Conservation (phyloP, 2,888 invertebrate species). For the Argyresthia goedartella region DNA sequence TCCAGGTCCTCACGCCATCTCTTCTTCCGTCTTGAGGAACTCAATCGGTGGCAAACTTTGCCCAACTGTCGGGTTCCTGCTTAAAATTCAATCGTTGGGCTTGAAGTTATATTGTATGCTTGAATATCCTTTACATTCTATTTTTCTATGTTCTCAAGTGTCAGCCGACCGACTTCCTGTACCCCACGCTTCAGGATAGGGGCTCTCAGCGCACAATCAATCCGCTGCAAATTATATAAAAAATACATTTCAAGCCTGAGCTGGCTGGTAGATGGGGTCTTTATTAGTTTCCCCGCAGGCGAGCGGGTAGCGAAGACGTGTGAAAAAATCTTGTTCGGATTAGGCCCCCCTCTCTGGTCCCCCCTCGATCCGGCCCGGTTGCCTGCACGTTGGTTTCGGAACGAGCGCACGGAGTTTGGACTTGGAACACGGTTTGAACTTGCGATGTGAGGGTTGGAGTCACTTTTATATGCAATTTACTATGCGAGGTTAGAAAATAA, state of each 20-base stretch:
- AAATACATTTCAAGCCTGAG: constrained; percentile 72
- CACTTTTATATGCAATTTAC: too few species aligned
- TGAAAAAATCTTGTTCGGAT: constrained; percentile 61
- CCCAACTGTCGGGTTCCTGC: too few species aligned
- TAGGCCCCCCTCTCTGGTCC: constrained; percentile 46
- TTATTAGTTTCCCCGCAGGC: constrained; percentile 67
- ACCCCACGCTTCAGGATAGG: background rate
- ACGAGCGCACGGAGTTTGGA: background rate
- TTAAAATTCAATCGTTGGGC: too few species aligned
- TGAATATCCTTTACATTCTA: too few species aligned
- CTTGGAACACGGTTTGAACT: too few species aligned
- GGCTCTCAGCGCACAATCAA: constrained; percentile 35
- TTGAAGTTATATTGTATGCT: too few species aligned
- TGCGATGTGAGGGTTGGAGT: too few species aligned
- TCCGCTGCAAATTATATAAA: constrained; percentile 71
- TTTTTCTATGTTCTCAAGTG: too few species aligned
- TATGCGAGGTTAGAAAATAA: too few species aligned
- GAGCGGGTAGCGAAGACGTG: constrained; percentile 46
- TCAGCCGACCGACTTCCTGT: background rate
- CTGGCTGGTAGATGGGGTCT: constrained; percentile 67
- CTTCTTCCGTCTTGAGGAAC: too few species aligned
- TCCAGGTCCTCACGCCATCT: too few species aligned
- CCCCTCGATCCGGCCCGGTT: background rate
- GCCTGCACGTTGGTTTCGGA: background rate
- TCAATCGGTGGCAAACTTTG: too few species aligned